phyloP scores from a whole-genome alignment of 1,140 invertebrate genomes.

The Rhizoglyphus robini region DNA sequence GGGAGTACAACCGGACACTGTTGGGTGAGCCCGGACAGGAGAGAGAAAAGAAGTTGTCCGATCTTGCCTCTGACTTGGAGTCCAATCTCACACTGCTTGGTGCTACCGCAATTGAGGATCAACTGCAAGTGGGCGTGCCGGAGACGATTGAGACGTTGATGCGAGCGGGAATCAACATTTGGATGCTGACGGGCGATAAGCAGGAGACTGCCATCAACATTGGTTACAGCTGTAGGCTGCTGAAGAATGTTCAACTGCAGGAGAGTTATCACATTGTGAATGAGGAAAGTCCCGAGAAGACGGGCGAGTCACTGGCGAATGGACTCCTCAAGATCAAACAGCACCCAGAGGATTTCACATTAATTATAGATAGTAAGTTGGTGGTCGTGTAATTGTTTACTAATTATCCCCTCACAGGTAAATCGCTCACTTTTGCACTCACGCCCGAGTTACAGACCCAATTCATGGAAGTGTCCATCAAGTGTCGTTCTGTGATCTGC shows the following conservation, averaged over 20 bases:
- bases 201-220: constrained; percentile 99
- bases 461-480: constrained; percentile 81
- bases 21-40: not conserved
- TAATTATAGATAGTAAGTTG: constrained; percentile 25
- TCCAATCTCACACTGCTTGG: constrained; percentile 63
- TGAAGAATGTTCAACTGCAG: constrained; percentile 46
- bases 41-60: not conserved
- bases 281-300: constrained; percentile 72
- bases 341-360: not conserved
- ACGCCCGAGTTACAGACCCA: constrained; percentile 77
- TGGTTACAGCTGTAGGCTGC: constrained; percentile 78
- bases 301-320: constrained; percentile 13
- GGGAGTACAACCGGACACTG: constrained; percentile 15
- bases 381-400: too few relatives aligned
- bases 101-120: constrained; percentile 91
- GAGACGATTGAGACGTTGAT: constrained; percentile 79
- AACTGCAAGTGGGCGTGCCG: constrained; percentile 78
- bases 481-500: constrained; percentile 92
- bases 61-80: constrained; percentile 25
- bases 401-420: constrained; percentile 46
- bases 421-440: constrained; percentile 86
- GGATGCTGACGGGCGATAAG: constrained; percentile 97
- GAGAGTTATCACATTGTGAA: constrained; percentile 85
- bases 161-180: constrained; percentile 78
- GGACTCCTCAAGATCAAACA: not conserved